phyloP scores from a whole-genome alignment of 2,888 invertebrate genomes.

The Encarsia formosa region DNA sequence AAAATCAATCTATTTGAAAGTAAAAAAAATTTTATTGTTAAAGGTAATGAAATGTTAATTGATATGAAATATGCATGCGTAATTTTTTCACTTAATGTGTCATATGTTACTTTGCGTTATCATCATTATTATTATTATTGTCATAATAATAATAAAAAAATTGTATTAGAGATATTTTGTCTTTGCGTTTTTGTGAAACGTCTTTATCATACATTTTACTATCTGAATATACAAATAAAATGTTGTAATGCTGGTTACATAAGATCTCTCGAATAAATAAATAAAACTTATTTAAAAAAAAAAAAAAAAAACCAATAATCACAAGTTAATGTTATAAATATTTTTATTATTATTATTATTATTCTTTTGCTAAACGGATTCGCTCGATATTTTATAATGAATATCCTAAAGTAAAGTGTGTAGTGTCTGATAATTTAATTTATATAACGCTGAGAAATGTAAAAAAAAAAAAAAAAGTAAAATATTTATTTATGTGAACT shows the following conservation, averaged over 20 bases:
- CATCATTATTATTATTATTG: no score
- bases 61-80: conserved; percentile 15
- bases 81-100: conserved; percentile 19
- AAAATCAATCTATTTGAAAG: conserved; percentile 16
- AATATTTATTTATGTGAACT: conserved; percentile 26
- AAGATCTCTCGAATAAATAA: conserved; percentile 24
- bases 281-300: conserved; percentile 23
- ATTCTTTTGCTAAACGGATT: conserved; percentile 30
- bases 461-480: conserved; percentile 28
- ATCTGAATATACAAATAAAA: conserved; percentile 22
- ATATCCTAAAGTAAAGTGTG: conserved; percentile 39
- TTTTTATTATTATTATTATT: no score
- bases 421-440: conserved; percentile 46
- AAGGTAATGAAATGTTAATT: conserved; percentile 13
- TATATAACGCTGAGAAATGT: conserved; percentile 40
- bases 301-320: conserved; percentile 17
- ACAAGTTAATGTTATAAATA: no score
- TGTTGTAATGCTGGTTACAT: conserved; percentile 23
- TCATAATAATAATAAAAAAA: no score
- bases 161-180: no score
- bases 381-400: conserved; percentile 42
- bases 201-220: conserved; percentile 20
- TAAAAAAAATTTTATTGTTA: conserved; percentile 11
- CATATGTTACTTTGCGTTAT: conserved; percentile 27
- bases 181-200: conserved; percentile 27